Evolutionary conservation across 1,140 invertebrate genomes (phyloP).

Genomic region (Bombyx mori): ASM3026992v2 NC_085116.1:13780501-13781000

Average conservation of each 20-base stretch:
- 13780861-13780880: constrained; percentile 21
- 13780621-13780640: constrained; percentile 78
- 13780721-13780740: too few species aligned
- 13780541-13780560: constrained; percentile 32
- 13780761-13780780: too few species aligned
- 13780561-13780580: constrained; percentile 63
- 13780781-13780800: too few species aligned
- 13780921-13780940: constrained; percentile 20
- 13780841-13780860: constrained; percentile 38
- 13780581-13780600: constrained; percentile 49
- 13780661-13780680: constrained; percentile 34
- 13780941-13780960: constrained; percentile 22
- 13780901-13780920: constrained; percentile 21
- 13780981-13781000: constrained; percentile 54
- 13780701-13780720: too few species aligned
- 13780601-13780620: constrained; percentile 79
- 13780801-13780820: too few species aligned
- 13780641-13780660: constrained; percentile 79
- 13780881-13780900: constrained; percentile 22
- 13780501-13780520: constrained; percentile 61
- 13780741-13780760: too few species aligned
- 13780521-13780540: constrained; percentile 31
- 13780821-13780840: too few species aligned
- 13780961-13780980: constrained; percentile 48
- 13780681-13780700: too few species aligned